Evolutionary conservation across 2,888 invertebrate species (phyloP), one percentile per base, ranked within the genome.

Genomic region (Amblyjoppa proteus): DNA sequence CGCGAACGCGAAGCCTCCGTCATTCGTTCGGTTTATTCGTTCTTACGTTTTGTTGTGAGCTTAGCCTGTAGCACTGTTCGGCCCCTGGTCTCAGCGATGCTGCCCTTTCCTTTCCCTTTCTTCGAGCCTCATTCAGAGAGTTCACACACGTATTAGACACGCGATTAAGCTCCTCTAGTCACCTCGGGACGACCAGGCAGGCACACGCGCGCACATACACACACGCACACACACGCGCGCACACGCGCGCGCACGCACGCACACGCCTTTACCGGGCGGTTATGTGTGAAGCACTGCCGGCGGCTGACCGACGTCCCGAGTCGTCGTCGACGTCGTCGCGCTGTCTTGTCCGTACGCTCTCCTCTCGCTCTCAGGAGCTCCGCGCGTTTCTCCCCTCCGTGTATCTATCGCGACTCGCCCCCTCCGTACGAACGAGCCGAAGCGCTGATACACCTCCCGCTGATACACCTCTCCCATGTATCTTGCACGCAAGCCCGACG

Each of bases 301-400:
- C 76, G 75, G 81, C 13, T 64, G 64, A 73, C 53, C 51, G 66
- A 38, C 41, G 85, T 82, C 71, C 74, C 25, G 66, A 64, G 20
- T 81, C 75, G 84, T 78, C 61, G 81, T 78, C 86, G 80, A 79
- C 83, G 81, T 77, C 64, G 76, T 71, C 64, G 75, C 69, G 69
- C 82, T 79, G 83, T 85, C 83, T 83, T 83, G 68, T 77, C 70
- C 51, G 69, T 74, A 45, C 34, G 69, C 70, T 83, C 68, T 41
- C 45, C 66, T 76, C 45, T 75, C 49, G 61, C 38, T 84, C 68
- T 41, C 41, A 75, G 85, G 69, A 79, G 64, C 74, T 74, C 64
- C 84, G 78, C 84, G 84, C 77, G 77, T 75, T 79, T 78, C 82
- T 49, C 66, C 74, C 74, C 20, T 11, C 25, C 49, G 76, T 38